Base-by-base conservation (phyloP, 1,140 invertebrate species). In the Pogonognathellus flavescens region DNA sequence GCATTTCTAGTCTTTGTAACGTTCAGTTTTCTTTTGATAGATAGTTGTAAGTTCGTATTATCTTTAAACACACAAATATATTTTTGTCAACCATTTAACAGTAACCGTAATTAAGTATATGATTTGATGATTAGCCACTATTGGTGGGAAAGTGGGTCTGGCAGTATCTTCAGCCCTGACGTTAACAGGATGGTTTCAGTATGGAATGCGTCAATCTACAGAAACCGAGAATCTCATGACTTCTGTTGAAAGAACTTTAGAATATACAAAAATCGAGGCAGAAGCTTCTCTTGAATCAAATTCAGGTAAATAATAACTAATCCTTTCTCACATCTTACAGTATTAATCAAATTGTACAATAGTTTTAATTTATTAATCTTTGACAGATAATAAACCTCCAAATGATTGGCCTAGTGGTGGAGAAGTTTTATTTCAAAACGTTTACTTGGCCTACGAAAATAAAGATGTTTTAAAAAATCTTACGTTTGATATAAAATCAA, bases 161-260 rank as follows among this genome's bases (percentile, higher is more conserved):
- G 88, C 85, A n/a, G 87, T 89, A 66, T 87, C 85, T 18, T 89
- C 88, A 3, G 66, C 76, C 13, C 25, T 89, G 16, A 76, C 80
- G 11, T 31, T 89, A 10, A 89, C 83, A 10, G 84, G 85, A 11
- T 82, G 41, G 55, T 82, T 97, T 84, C 96, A 97, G 90, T 95
- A 95, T 91, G 95, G 95, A 16, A 94, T 97, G 82, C 92, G 95
- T 66, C 95, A 97, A 90, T 85, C 85, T 13, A 94, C 95, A 0
- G 96, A 97, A 90, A 94, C 95, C 1, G 93, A 97, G 88, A 96
- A 95, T 89, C 93, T 93, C 88, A 96, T 96, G 95, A 95, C 95
- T 31, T 94, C 94, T 13, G 95, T 96, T 9, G 95, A 96, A 90
- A 92, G 95, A 89, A 93, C 96, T 50, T 89, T 95, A 83, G 95